phyloP scores from a whole-genome alignment of 2,113 vertebrate genomes.

The Paracanthobrama guichenoti region DNA sequence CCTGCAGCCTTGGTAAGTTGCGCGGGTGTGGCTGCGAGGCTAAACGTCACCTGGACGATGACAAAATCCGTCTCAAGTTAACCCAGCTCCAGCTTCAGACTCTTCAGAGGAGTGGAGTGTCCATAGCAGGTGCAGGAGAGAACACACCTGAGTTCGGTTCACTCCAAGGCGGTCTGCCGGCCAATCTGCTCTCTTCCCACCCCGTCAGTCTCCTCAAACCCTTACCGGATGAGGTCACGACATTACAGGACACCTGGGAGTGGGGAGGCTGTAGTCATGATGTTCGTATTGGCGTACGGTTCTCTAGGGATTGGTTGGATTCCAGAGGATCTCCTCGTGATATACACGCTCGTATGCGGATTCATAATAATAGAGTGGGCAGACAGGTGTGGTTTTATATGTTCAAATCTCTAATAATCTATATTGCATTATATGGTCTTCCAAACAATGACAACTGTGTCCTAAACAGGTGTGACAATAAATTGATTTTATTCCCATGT shows the following conservation, averaged over 20 bases:
- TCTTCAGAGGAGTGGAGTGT: slow-evolving; percentile 77
- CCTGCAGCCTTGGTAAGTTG: slow-evolving; percentile 91
- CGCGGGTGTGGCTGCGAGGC: slow-evolving; percentile 85
- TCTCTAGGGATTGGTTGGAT: slow-evolving; percentile 89
- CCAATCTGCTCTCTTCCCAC: slow-evolving; percentile 69
- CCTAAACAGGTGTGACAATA: neutral
- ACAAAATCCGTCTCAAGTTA: slow-evolving; percentile 85
- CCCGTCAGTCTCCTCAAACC: slow-evolving; percentile 76
- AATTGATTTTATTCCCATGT: neutral
- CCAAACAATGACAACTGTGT: neutral
- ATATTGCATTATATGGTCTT: neutral
- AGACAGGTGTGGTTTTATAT: slow-evolving; percentile 80
- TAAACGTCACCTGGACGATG: slow-evolving; percentile 82
- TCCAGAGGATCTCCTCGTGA: slow-evolving; percentile 85
- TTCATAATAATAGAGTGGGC: slow-evolving; percentile 89
- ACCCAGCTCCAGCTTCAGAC: slow-evolving; percentile 86
- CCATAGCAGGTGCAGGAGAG: slow-evolving; percentile 57
- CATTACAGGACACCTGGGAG: slow-evolving; percentile 90
- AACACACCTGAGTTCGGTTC: slow-evolving; percentile 65
- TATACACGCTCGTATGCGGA: slow-evolving; percentile 89
- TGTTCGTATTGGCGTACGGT: slow-evolving; percentile 85
- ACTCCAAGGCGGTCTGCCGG: slow-evolving; percentile 69
- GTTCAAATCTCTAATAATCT: neutral
- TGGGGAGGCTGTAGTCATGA: slow-evolving; percentile 92
- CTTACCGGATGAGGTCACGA: slow-evolving; percentile 73